Base-by-base conservation (phyloP, 2,113 vertebrate genomes). In the Istiophorus platypterus region DNA sequence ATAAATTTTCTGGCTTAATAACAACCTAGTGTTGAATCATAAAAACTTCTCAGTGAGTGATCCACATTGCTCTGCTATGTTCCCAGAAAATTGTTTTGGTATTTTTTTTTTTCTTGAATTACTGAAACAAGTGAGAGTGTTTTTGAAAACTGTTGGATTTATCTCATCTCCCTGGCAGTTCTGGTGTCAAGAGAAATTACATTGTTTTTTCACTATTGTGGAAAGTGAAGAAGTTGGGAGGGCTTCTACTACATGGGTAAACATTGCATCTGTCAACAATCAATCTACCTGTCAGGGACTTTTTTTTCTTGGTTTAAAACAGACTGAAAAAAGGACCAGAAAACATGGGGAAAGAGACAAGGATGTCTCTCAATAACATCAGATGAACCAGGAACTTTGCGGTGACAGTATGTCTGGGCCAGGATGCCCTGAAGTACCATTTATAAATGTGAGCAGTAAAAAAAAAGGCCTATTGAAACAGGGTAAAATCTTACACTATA, bases 141-240 rank as follows among this genome's bases (percentile, higher is more conserved):
- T 76, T 34, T 86, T 72, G 56, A 72, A 84, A 75, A 65, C 45
- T 29, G 54, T 31, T 34, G 14, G 79, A 67, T 85, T 82, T 58
- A 80, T 82, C 41, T 71, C 51, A 37, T 47, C 79, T 64, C 76
- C 34, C 76, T 41, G 45, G 39, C 63, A 52, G 10, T 31, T 83
- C 15, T 9, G 9, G 45, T 76, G 73, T 84, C 71, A 80, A 59
- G 68, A 70, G 47, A 86, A 86, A 82, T 81, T 2, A 63, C 52
- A 14, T 66, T 85, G 51, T 85, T 71, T 71, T 39, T 67, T 64
- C 63, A 49, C 20, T 56, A 9, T 29, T 74, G 58, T 56, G n/a
- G 34, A 58, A 76, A 78, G 56, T 29, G 47, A 61, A 64, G 65
- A 58, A 86, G 42, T 67, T 58, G 22, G 54, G 59, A 65, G 66